phyloP scores from a whole-genome alignment of 2,888 invertebrate species.

The Melanophora roralis region DNA sequence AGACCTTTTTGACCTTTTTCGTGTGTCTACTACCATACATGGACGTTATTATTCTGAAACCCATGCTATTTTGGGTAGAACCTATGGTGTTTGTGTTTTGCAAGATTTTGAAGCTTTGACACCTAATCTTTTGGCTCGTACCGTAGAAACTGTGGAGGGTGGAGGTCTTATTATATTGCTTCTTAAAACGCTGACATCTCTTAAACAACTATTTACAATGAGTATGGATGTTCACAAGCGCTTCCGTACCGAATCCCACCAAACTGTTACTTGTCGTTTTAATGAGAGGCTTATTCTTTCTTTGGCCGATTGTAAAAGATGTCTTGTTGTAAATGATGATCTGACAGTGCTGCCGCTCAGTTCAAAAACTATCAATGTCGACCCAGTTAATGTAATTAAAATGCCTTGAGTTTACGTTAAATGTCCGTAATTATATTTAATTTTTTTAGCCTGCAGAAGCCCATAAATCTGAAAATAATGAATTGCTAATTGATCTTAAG shows the following conservation, averaged over 20 bases:
- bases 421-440: constrained; percentile 65
- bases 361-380: constrained; percentile 89
- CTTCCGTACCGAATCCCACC: constrained; percentile 94
- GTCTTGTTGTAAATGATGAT: constrained; percentile 96
- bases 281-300: constrained; percentile 97
- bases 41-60: constrained; percentile 99
- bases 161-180: constrained; percentile 95
- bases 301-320: constrained; percentile 89
- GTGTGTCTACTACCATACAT: constrained; percentile 96
- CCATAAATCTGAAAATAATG: constrained; percentile 77
- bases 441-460: constrained; percentile 69
- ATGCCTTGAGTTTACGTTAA: constrained; percentile 38
- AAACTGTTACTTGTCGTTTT: constrained; percentile 93
- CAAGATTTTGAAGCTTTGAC: constrained; percentile 99
- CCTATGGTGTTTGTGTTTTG: constrained; percentile 95
- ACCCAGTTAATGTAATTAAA: constrained; percentile 80
- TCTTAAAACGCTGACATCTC: constrained; percentile 88
- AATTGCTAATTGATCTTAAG: constrained; percentile 86
- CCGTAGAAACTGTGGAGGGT: constrained; percentile 98
- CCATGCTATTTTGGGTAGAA: constrained; percentile 97
- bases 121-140: constrained; percentile 96
- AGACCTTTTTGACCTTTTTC: constrained; percentile 96
- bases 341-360: constrained; percentile 94
- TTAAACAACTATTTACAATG: constrained; percentile 96
- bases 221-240: constrained; percentile 99